Evolutionary conservation across 2,888 invertebrate genomes (phyloP), one percentile per base, ranked within the genome.

Genomic region (Hypercompe scribonia): DNA sequence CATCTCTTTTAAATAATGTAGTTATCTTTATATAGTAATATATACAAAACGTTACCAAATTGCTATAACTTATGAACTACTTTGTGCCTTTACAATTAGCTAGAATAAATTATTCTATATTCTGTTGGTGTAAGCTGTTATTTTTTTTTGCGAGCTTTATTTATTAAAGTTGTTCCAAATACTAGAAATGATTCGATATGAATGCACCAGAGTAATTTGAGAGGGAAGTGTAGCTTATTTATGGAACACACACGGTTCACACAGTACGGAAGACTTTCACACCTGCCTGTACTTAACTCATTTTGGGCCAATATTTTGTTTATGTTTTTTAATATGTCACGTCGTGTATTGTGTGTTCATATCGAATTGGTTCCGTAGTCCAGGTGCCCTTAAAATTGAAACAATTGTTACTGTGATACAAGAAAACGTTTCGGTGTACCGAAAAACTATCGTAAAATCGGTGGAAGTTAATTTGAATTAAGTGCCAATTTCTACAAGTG

Each of bases 41-140:
- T 86, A 88, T 88, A 87, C 80, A 77, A 88, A 90, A 90, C 87
- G 92, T 92, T 93, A 93, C 92, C 92, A 90, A 91, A 91, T 88
- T 88, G 79, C 86, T 89, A 87, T 88, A 85, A 86, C 85, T 80
- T 88, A 81, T 86, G 76, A 81, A 85, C 81, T 84, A 86, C 85
- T 86, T 88, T 87, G 89, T 92, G 91, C 91, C 91, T 92, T 91
- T 85, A 77, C 74, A 68, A 72, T 84, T 78, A 84, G 76, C 83
- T 89, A 88, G 83, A 82, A 80, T 69, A 77, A 85, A 86, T 79
- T 82, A 72, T 85, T 70, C 71, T 85, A 76, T 84, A 83, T 83
- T 87, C 74, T 85, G 78, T 81, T 86, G 76, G 83, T 82, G 71
- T 76, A 77, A 73, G 80, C 72, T 84, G 81, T 88, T 85, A 84